Base-by-base conservation (phyloP, 2,797 vertebrate genomes). In the Distichodus sexfasciatus region DNA sequence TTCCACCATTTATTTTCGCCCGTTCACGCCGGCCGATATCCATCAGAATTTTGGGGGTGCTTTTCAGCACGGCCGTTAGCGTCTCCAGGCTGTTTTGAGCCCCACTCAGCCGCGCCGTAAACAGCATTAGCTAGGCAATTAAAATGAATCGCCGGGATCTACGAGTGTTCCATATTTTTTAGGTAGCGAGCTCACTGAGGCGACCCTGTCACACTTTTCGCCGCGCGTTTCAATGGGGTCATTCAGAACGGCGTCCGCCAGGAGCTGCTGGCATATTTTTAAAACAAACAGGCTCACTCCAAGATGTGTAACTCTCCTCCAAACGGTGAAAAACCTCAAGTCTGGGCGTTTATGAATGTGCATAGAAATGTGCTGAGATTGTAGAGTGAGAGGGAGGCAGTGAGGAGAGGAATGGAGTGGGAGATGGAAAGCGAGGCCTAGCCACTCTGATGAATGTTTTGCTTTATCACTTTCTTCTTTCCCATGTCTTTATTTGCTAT, bases 91-190 rank as follows among this genome's bases (percentile, higher is more conserved):
- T 3, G 62, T 71, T 78, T 71, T 67, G 6, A 48, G 24, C 48
- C 63, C 65, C 68, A 68, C 79, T 82, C 73, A 79, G 48, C 60
- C 59, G 23, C 57, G 50, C 69, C 72, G 79, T 78, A 83, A 82
- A 83, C 72, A 76, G 53, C 75, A 77, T 83, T 79, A 77, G 66
- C 67, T 51, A 53, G 66, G 72, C 81, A 79, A 81, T 80, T 80
- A 79, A 80, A 78, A 81, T 53, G 59, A 74, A 76, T 81, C 61
- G 58, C 54, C 23, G 44, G 61, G 66, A 76, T 79, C 72, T 80
- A 77, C 66, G 53, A 69, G 51, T 59, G 64, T 73, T 74, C 70
- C 50, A 29, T n/a, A n/a, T n/a, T n/a, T 74, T 55, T 59, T 69
- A 69, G 59, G 62, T 47, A 31, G 31, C 55, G 35, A 57, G 29